Base-by-base conservation (phyloP, 2,797 vertebrate genomes). In the Sciurus carolinensis region DNA sequence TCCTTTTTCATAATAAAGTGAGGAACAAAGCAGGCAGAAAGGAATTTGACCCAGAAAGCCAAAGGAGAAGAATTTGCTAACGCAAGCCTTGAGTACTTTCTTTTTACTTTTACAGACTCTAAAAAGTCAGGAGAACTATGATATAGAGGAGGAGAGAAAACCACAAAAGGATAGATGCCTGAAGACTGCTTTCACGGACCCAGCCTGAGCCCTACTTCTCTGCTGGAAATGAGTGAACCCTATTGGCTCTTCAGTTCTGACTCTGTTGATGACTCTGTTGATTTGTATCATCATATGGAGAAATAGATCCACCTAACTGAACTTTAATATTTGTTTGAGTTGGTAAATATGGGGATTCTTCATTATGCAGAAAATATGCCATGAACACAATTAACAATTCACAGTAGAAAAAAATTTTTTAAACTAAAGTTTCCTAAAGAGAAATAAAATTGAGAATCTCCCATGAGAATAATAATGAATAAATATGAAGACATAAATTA, bases 401-500 rank as follows among this genome's bases (percentile, higher is more conserved):
- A 18, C 6, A 54, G 22, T 26, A 75, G 26, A 33, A 4, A 83
- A 94, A 77, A 30, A 20, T 11, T 30, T 13, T 30, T 84, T 90
- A 90, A 94, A 71, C 28, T 50, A 59, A 64, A 72, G 9, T 84
- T 62, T 84, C 91, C 44, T 80, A 75, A 71, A 24, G 11, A 22
- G 28, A 75, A 75, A 81, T 59, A 85, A 80, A 59, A 81, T 39
- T 6, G 6, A 69, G 83, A 39, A 88, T 1, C 33, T 67, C 36
- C 22, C 33, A 50, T 5, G 79, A 69, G 3, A 36, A 9, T 81
- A 42, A 90, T 59, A 90, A 84, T 71, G 7, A 90, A 73, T 64
- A 66, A 82, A 91, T 87, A 30, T 30, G 52, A 87, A 18, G 85
- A 54, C 1, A 62, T 54, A 94, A 92, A 73, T 69, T 73, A 69